These are phyloP conservation scores for Philhelius pedissequus DNA, from an alignment of 2,888 invertebrate species.

Conservation along the genomic window DNA sequence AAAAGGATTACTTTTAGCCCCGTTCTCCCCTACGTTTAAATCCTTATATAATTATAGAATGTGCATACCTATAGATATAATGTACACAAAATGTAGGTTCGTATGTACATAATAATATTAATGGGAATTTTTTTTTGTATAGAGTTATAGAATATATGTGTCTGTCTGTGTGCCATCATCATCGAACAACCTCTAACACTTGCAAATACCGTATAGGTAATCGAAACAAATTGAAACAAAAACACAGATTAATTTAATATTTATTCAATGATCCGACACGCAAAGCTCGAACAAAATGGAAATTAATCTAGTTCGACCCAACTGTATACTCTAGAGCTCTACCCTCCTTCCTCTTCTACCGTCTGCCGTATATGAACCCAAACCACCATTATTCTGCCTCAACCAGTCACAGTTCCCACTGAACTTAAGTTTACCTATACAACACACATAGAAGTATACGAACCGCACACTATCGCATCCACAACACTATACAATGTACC, in stretches of 20 bases:
- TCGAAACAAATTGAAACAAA: constrained; percentile 69
- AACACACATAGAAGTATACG: background rate
- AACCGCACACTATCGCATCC: background rate
- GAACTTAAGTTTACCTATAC: background rate
- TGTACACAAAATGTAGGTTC: too few relatives aligned
- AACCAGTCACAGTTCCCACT: too few relatives aligned
- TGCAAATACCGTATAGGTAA: constrained; percentile 56
- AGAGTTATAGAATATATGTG: background rate
- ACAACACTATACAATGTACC: constrained; percentile 3
- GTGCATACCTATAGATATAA: too few relatives aligned
- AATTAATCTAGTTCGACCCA: constrained; percentile 64
- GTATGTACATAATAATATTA: too few relatives aligned
- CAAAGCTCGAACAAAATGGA: constrained; percentile 67
- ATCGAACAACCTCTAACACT: constrained; percentile 35
- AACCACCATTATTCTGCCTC: background rate
- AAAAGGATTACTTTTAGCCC: too few relatives aligned
- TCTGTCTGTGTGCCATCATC: background rate
- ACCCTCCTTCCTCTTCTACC: too few relatives aligned
- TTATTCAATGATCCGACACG: constrained; percentile 68
- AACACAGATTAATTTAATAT: constrained; percentile 68
- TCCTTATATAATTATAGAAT: too few relatives aligned
- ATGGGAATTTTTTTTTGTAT: too few relatives aligned
- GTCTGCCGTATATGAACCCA: background rate
- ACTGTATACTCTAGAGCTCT: background rate
- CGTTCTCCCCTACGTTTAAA: too few relatives aligned